A percentile compares a stretch with the other conserved stretches of the same genome.
Conservation (phyloP, 1,140 invertebrate species). For the Eubasilissa regina region DNA sequence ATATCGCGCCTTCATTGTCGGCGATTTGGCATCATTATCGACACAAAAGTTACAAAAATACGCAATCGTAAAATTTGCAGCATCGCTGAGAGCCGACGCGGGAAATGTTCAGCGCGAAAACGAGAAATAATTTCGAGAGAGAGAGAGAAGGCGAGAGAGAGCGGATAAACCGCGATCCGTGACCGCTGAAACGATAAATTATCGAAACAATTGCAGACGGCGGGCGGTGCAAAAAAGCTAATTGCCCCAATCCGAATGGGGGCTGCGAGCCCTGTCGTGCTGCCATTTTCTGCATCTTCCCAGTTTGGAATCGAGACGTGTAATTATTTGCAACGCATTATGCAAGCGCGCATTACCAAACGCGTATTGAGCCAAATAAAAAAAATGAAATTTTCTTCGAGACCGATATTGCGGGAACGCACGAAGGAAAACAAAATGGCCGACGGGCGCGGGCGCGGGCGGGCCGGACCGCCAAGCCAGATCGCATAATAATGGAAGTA, state of each 20-base stretch:
- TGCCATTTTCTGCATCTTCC: neutral
- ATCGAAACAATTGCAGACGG: neutral
- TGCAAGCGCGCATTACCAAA: conserved; percentile 2
- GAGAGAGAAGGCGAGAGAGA: too few species aligned
- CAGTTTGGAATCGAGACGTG: neutral
- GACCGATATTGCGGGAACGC: neutral
- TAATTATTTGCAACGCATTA: conserved; percentile 6
- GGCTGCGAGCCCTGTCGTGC: neutral
- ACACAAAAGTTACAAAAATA: too few species aligned
- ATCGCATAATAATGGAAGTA: neutral
- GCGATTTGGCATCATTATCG: too few species aligned
- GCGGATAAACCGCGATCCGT: too few species aligned
- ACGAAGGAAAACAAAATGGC: neutral
- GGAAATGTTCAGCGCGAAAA: too few species aligned
- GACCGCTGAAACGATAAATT: neutral
- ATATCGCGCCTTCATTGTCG: too few species aligned
- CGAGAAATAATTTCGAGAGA: too few species aligned
- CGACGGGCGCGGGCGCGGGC: neutral
- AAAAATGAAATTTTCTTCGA: neutral
- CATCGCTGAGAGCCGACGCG: too few species aligned
- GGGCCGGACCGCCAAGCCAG: neutral
- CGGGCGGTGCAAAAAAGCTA: conserved; percentile 2
- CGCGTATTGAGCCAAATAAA: neutral
- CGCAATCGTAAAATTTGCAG: too few species aligned
- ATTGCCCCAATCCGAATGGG: conserved; percentile 6